A percentile compares a stretch with the other conserved stretches of the same genome.
These are phyloP conservation scores for Mesocricetus auratus DNA, from an alignment of 2,113 vertebrate genomes.

Conservation along the genomic window DNA sequence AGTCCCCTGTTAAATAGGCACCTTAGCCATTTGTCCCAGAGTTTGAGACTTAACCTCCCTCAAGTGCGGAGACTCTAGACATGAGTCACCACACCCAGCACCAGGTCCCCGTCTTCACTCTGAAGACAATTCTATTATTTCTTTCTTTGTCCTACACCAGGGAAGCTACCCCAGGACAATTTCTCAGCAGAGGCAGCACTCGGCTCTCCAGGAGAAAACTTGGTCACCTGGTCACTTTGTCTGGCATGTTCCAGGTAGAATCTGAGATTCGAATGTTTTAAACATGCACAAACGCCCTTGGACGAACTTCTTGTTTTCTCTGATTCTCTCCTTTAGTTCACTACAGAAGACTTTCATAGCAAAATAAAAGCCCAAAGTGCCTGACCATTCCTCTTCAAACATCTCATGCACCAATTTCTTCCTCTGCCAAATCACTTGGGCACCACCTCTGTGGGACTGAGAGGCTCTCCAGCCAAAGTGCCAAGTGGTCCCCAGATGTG, in stretches of 20 bases:
- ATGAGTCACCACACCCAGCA: neutral
- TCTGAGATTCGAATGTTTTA: neutral
- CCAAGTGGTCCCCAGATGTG: neutral
- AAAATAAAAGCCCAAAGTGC: neutral
- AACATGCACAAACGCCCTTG: neutral
- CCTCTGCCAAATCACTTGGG: neutral
- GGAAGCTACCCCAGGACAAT: neutral
- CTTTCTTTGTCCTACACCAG: neutral
- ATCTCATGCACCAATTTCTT: neutral
- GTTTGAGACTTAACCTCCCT: neutral
- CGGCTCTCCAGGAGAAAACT: constrained; percentile 5
- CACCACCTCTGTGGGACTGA: neutral
- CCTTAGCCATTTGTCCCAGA: neutral
- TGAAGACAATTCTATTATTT: neutral
- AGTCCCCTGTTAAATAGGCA: neutral
- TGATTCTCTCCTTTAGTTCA: constrained; percentile 26
- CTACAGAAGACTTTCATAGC: neutral
- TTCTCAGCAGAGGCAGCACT: neutral
- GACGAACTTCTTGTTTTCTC: neutral
- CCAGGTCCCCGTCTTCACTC: neutral
- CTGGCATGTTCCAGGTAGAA: constrained; percentile 30
- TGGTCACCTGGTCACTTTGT: neutral
- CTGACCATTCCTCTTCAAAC: neutral
- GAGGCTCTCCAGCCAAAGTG: neutral
- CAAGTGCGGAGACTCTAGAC: neutral